Base-by-base conservation (phyloP, 2,888 invertebrate genomes). In the Melipona beecheii region DNA sequence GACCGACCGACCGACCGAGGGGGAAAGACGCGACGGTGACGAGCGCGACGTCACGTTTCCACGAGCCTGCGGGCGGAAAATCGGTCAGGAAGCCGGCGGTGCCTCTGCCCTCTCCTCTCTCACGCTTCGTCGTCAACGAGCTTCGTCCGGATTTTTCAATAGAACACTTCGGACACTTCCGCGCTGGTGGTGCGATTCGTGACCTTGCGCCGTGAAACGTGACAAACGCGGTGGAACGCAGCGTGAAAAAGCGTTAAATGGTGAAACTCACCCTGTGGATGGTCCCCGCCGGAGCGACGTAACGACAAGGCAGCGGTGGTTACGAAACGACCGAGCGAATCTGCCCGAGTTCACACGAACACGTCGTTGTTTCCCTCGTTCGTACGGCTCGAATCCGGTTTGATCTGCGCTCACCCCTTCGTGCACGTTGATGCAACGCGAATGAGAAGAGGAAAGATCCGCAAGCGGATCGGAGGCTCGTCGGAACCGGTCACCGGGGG, bases 401-500 rank as follows among this genome's bases (percentile, higher is more conserved):
- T 9, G 9, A 9, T 43, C 36, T 36, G 36, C 9, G 9, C 5
- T 43, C 43, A 43, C 43, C 1, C 1, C 43, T 31, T 31, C 0
- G 31, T 4, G 31, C 31, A 4, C 31, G 31, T 31, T 21, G 13
- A n/a, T 4, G 13, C 21, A n/a, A n/a, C 24, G 60, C 17, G 60
- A 27, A 31, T 17, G 60, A 60, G 24, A 9, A 27, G 60, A 27
- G 60, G 24, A 60, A 17, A 24, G 17, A 60, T 24, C 17, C 60
- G 24, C 6, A 24, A 17, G 15, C 58, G 58, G 70, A 56, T 50
- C 58, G 17, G 31, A 65, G 19, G 21, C 19, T 24, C 17, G 15
- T 0, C 2, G 69, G 62, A 75, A 70, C 75, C 75, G 75, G 79
- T 79, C 75, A 54, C 13, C 54, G 62, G 19, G 49, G 5, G 62